Conservation (phyloP, 2,888 invertebrate species). For the Drosophila neonasuta region DNA sequence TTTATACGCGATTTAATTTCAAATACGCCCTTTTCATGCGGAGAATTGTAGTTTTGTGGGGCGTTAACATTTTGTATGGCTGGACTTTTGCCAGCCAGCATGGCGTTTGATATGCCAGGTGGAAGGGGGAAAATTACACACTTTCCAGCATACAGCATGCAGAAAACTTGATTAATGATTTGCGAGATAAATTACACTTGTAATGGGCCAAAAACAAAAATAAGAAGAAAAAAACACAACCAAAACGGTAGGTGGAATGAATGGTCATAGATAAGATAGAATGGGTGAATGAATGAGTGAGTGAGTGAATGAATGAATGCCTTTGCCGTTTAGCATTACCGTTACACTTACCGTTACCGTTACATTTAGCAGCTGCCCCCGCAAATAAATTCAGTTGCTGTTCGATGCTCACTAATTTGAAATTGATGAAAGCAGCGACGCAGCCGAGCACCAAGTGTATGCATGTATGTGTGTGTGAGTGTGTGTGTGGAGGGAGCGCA, state of each 20-base stretch:
- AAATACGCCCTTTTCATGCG: conserved; percentile 68
- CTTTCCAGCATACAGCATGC: conserved; percentile 22
- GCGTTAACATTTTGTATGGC: conserved; percentile 48
- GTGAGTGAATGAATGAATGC: conserved; percentile 15
- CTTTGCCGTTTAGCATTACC: conserved; percentile 4
- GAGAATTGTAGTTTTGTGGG: conserved; percentile 50
- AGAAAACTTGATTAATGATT: conserved; percentile 72
- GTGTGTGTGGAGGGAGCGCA: conserved; percentile 52
- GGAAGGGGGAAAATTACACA: conserved; percentile 32
- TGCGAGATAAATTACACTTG: conserved; percentile 76
- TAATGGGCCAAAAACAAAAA: conserved; percentile 53
- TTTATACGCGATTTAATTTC: conserved; percentile 65
- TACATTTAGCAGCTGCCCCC: conserved; percentile 55
- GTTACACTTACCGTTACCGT: conserved; percentile 18
- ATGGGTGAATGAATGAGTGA: conserved; percentile 1
- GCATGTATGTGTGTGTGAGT: neutral
- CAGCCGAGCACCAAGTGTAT: conserved; percentile 7
- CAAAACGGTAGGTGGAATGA: conserved; percentile 44
- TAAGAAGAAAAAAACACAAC: no score
- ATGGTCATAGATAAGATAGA: conserved; percentile 20
- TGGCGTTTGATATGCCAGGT: conserved; percentile 36
- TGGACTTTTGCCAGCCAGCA: conserved; percentile 36
- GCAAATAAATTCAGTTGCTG: conserved; percentile 64
- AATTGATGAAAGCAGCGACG: conserved; percentile 71
- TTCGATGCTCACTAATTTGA: conserved; percentile 76